These are phyloP conservation scores for Hemicordylus capensis DNA, from an alignment of 2,113 vertebrate species.

Conservation along the genomic window DNA sequence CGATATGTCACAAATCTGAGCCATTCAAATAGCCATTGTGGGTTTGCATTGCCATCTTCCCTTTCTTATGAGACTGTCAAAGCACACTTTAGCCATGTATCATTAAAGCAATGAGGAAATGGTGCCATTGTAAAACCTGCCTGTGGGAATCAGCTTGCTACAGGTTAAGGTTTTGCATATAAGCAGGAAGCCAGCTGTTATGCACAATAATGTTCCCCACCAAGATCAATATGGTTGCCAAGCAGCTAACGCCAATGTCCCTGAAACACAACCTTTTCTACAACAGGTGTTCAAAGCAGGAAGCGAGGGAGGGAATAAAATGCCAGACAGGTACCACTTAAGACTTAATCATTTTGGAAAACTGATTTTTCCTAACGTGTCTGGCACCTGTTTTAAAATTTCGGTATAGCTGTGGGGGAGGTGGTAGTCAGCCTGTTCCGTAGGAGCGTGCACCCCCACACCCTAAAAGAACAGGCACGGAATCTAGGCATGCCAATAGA, in stretches of 20 bases:
- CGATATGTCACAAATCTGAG: too few relatives aligned
- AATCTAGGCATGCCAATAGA: too few relatives aligned
- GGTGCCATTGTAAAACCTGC: not conserved
- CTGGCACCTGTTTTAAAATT: not conserved
- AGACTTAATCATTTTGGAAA: not conserved
- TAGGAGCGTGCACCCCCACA: too few relatives aligned
- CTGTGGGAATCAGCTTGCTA: not conserved
- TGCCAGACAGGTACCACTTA: not conserved
- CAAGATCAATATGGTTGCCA: not conserved
- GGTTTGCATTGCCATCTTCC: not conserved
- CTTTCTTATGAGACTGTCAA: conserved; percentile 1
- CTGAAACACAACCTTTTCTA: not conserved
- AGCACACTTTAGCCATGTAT: not conserved
- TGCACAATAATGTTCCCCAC: not conserved
- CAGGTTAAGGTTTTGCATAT: not conserved
- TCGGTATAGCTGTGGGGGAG: not conserved
- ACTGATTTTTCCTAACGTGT: not conserved
- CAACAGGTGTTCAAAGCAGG: not conserved
- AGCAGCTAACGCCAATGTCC: not conserved
- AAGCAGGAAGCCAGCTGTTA: conserved; percentile 1
- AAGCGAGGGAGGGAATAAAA: not conserved
- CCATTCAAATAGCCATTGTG: too few relatives aligned
- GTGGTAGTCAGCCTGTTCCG: too few relatives aligned
- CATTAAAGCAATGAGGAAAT: not conserved
- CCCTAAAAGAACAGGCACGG: too few relatives aligned